phyloP scores from a whole-genome alignment of 2,113 vertebrate genomes.

The Rhinolophus sinicus region DNA sequence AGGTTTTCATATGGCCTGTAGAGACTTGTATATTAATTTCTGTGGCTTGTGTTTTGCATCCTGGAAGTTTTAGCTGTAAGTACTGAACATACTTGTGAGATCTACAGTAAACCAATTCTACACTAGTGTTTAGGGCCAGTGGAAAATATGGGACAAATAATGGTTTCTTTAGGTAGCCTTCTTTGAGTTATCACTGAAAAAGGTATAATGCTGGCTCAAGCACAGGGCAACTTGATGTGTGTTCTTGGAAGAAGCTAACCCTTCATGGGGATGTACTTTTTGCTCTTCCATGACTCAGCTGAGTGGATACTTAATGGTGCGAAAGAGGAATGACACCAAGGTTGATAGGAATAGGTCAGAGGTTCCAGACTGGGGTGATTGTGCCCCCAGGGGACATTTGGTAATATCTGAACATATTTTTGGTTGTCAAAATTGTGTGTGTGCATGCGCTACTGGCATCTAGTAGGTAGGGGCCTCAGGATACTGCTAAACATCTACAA shows the following conservation, averaged over 20 bases:
- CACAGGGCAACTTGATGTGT: accelerated
- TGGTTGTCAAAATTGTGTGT: too few relatives aligned
- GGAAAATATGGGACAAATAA: not conserved
- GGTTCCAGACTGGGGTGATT: not conserved
- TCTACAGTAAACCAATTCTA: not conserved
- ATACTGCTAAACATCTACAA: not conserved
- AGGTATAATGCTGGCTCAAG: not conserved
- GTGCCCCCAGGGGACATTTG: not conserved
- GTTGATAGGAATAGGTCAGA: not conserved
- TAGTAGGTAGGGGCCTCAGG: not conserved
- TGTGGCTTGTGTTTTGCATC: not conserved
- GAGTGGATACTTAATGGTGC: not conserved
- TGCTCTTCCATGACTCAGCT: not conserved
- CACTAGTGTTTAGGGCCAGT: not conserved
- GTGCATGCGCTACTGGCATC: too few relatives aligned
- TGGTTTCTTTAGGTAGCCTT: not conserved
- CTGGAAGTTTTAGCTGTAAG: not conserved
- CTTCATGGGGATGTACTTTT: not conserved
- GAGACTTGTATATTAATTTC: not conserved
- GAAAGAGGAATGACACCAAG: not conserved
- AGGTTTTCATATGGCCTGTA: not conserved
- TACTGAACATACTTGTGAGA: not conserved
- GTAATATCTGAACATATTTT: not conserved
- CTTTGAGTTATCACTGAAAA: not conserved
- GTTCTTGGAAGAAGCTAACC: not conserved